Evolutionary conservation across 2,888 invertebrate genomes (phyloP).

Genomic region (Sipha maydis): DNA sequence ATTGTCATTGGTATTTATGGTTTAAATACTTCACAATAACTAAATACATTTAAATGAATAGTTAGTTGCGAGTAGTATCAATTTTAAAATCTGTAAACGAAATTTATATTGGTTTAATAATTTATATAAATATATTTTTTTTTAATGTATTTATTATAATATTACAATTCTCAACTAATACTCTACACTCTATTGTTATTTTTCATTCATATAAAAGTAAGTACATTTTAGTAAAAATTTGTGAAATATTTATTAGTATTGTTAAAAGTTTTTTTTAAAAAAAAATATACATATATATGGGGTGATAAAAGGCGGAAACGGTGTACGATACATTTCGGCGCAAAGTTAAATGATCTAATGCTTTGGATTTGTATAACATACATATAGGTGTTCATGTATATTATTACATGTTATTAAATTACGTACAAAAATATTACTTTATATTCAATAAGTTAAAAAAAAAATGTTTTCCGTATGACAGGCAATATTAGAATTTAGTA

Average conservation of each 20-base stretch:
- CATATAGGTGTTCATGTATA: neutral
- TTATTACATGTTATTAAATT: slow-evolving; percentile 1
- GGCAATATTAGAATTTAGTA: slow-evolving; percentile 25
- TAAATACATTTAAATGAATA: slow-evolving; percentile 36
- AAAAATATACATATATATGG: neutral
- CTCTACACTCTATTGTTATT: slow-evolving; percentile 34
- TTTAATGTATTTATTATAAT: slow-evolving; percentile 28
- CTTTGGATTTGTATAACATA: neutral
- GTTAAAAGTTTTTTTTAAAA: slow-evolving; percentile 36
- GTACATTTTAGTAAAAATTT: slow-evolving; percentile 29
- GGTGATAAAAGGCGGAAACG: neutral
- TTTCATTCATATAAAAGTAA: slow-evolving; percentile 26
- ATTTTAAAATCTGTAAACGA: slow-evolving; percentile 26
- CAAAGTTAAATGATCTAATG: neutral
- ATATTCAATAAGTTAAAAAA: neutral
- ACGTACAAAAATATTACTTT: neutral
- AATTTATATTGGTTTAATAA: slow-evolving; percentile 14
- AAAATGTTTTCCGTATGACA: neutral
- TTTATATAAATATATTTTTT: slow-evolving; percentile 3
- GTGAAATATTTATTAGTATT: slow-evolving; percentile 31
- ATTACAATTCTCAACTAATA: slow-evolving; percentile 36
- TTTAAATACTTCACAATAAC: slow-evolving; percentile 33
- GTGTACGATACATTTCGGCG: neutral
- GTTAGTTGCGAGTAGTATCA: slow-evolving; percentile 43
- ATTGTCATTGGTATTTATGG: slow-evolving; percentile 8